Percentiles rank a stretch among this genome's conserved stretches.
These are phyloP conservation scores for Eupithecia inturbata DNA, from an alignment of 2,888 invertebrate species.

Conservation along the genomic window DNA sequence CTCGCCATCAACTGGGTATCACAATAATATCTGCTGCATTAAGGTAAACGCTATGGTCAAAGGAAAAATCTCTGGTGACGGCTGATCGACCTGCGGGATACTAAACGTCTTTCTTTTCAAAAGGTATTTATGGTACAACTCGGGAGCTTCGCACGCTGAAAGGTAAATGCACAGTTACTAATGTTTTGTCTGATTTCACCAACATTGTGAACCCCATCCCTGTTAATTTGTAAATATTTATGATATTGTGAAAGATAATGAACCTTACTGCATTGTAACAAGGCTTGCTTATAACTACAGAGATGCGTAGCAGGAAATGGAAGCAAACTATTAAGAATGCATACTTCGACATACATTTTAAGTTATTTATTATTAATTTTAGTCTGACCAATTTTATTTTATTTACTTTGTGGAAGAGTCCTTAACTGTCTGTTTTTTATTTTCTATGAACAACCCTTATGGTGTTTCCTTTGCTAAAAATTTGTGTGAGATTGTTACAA, in stretches of 20 bases:
- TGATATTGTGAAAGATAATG: conserved; percentile 6
- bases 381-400: too few relatives aligned
- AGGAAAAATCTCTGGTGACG: conserved; percentile 28
- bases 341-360: too few relatives aligned
- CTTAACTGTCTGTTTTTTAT: too few relatives aligned
- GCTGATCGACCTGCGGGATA: conserved; percentile 20
- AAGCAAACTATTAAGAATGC: not conserved
- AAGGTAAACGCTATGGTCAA: conserved; percentile 2
- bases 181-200: conserved; percentile 25
- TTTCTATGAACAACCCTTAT: too few relatives aligned
- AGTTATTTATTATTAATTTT: too few relatives aligned
- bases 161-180: conserved; percentile 36
- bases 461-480: too few relatives aligned
- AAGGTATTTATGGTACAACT: conserved; percentile 32
- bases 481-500: too few relatives aligned
- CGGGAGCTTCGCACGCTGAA: conserved; percentile 33
- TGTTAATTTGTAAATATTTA: not conserved
- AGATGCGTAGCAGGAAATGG: conserved; percentile 51
- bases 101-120: conserved; percentile 29
- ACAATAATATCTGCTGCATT: not conserved
- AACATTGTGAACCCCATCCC: conserved; percentile 17
- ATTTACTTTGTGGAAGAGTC: too few relatives aligned
- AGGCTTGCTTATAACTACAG: conserved; percentile 61
- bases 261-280: conserved; percentile 24
- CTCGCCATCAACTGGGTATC: not conserved